Evolutionary conservation across 2,113 vertebrate species (phyloP).

Genomic region (Amphiprion percula): DNA sequence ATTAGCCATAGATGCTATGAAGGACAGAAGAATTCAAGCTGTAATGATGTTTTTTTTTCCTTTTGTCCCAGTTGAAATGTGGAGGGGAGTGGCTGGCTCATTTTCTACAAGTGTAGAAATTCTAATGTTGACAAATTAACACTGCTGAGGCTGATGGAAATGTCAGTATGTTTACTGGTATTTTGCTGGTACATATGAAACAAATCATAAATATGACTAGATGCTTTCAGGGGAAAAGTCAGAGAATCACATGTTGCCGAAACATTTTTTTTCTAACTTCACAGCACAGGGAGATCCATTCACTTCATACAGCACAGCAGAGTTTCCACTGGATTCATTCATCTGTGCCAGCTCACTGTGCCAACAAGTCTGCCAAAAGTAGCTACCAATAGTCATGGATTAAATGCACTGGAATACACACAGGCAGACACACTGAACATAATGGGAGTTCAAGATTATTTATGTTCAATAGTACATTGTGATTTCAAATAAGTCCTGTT

Average conservation of each 20-base stretch:
- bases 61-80: too few relatives aligned
- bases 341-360: slow-evolving; percentile 12
- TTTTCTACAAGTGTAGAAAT: background rate
- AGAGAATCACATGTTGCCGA: too few relatives aligned
- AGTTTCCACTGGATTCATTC: slow-evolving; percentile 20
- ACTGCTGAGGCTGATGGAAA: background rate
- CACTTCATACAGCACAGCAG: background rate
- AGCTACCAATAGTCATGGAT: slow-evolving; percentile 27
- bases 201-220: too few relatives aligned
- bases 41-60: too few relatives aligned
- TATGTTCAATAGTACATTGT: slow-evolving; percentile 46
- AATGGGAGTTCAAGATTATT: slow-evolving; percentile 37
- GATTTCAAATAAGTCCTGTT: slow-evolving; percentile 38
- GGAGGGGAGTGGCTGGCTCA: too few relatives aligned
- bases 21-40: background rate
- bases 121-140: background rate
- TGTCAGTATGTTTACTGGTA: too few relatives aligned
- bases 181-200: background rate
- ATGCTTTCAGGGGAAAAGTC: too few relatives aligned
- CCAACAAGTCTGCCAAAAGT: slow-evolving; percentile 39
- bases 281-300: background rate
- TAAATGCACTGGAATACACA: slow-evolving; percentile 32
- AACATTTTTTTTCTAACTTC: background rate
- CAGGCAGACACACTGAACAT: background rate
- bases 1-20: background rate